phyloP scores from a whole-genome alignment of 1,140 invertebrate species.

The Dendroctonus valens region DNA sequence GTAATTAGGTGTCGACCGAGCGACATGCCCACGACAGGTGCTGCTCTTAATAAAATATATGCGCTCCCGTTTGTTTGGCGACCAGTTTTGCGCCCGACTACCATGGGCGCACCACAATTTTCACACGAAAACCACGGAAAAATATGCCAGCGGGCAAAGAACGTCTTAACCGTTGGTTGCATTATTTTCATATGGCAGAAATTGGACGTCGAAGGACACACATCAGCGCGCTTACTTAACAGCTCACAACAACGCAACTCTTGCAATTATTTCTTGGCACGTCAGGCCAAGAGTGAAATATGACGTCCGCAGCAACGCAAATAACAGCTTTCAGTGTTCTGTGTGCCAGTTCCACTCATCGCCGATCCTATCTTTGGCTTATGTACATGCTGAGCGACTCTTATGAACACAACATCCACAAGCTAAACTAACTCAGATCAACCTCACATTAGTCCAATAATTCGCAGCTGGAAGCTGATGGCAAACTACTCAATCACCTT shows the following conservation, averaged over 20 bases:
- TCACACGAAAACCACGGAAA: no score
- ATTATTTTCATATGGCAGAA: no score
- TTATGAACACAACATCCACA: not conserved
- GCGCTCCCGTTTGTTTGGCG: conserved; percentile 27
- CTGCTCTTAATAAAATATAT: conserved; percentile 46
- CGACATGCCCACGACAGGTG: conserved; percentile 42
- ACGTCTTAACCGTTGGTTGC: no score
- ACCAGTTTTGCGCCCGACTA: conserved; percentile 17
- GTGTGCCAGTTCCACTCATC: conserved; percentile 22
- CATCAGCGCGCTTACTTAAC: not conserved
- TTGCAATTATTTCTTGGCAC: conserved; percentile 14
- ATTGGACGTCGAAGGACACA: not conserved
- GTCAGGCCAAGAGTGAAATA: conserved; percentile 21
- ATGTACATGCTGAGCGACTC: conserved; percentile 11
- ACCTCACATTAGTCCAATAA: no score
- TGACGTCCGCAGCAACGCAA: conserved; percentile 25
- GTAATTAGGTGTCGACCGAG: conserved; percentile 27
- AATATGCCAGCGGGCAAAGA: no score
- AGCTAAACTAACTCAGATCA: no score
- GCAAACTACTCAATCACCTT: no score
- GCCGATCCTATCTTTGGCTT: conserved; percentile 18
- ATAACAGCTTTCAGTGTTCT: conserved; percentile 26
- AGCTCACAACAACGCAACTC: not conserved
- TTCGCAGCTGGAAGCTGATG: no score
- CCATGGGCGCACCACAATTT: conserved; percentile 6